Conservation (phyloP, 2,113 vertebrate species). For the Crotalus helleri region DNA sequence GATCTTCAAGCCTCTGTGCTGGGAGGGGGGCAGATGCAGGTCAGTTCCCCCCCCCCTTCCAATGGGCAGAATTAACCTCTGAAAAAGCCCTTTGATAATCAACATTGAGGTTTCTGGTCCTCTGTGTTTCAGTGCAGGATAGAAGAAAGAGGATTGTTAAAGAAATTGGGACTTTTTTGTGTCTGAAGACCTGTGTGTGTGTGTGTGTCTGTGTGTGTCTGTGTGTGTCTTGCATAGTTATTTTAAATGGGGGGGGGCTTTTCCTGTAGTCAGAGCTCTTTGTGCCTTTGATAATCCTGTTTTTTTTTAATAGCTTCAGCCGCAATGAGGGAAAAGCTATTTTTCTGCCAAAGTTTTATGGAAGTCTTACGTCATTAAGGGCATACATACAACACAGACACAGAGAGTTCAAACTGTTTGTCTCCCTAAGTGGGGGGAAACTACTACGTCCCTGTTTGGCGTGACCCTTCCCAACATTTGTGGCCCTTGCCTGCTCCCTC, state of each 20-base stretch:
- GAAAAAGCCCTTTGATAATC: not conserved
- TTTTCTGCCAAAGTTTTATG: not conserved
- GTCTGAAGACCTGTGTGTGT: not conserved
- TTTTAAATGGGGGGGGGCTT: not conserved
- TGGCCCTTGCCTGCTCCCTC: not conserved
- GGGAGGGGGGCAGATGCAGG: not conserved
- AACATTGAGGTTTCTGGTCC: not conserved
- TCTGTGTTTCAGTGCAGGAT: not conserved
- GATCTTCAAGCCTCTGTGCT: not conserved
- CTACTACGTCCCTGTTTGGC: not conserved
- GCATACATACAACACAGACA: not conserved
- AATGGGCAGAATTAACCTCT: accelerated
- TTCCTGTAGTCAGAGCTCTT: not conserved
- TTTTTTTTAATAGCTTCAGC: not conserved
- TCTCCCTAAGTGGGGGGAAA: not conserved
- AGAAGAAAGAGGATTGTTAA: not conserved
- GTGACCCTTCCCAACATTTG: not conserved
- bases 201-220: no score
- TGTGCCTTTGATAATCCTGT: not conserved
- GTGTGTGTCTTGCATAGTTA: not conserved
- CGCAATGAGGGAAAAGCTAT: not conserved
- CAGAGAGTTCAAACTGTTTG: not conserved
- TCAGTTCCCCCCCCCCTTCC: no score
- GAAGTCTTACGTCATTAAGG: not conserved
- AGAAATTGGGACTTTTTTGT: not conserved